phyloP scores from a whole-genome alignment of 2,113 vertebrate species.

The Mobula birostris region DNA sequence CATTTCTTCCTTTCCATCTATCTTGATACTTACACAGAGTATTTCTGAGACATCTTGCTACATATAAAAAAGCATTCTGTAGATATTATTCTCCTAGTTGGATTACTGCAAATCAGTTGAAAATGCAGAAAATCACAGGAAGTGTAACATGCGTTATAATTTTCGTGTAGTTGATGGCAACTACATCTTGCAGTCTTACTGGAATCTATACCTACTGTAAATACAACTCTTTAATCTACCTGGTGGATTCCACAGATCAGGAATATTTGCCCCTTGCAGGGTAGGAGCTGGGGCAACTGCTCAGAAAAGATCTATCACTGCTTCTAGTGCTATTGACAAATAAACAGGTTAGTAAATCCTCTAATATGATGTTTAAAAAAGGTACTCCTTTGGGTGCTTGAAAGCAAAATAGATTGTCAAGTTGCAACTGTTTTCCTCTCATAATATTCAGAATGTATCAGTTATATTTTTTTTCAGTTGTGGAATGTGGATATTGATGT shows the following conservation, averaged over 20 bases:
- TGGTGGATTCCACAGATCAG: slow-evolving; percentile 77
- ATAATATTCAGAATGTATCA: too few relatives aligned
- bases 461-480: neutral
- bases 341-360: slow-evolving; percentile 68
- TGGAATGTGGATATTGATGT: too few relatives aligned
- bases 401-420: neutral
- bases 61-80: neutral
- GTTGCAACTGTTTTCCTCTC: neutral
- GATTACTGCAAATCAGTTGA: neutral
- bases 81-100: neutral
- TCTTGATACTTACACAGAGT: neutral
- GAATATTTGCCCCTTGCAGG: slow-evolving; percentile 64
- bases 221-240: slow-evolving; percentile 75
- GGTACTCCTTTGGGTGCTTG: neutral
- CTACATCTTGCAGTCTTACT: slow-evolving; percentile 73
- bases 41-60: neutral
- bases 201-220: slow-evolving; percentile 72
- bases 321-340: slow-evolving; percentile 78
- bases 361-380: neutral
- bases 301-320: slow-evolving; percentile 59
- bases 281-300: slow-evolving; percentile 71
- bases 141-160: neutral
- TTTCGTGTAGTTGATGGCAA: slow-evolving; percentile 64
- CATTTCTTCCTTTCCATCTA: neutral
- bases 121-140: neutral